These are phyloP conservation scores for Saccostrea cuccullata DNA, from an alignment of 1,140 invertebrate genomes.

Conservation along the genomic window DNA sequence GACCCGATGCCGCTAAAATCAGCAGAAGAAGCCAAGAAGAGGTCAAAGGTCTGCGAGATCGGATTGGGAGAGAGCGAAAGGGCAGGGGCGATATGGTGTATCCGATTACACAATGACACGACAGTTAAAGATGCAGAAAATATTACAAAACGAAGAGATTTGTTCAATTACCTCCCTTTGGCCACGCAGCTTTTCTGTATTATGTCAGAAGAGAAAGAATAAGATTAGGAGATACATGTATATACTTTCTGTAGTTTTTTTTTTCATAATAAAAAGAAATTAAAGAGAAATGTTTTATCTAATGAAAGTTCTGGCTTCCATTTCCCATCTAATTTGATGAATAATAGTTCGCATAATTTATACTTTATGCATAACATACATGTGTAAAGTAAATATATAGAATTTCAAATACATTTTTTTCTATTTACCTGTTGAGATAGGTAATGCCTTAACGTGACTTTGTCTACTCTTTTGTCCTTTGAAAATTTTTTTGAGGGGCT, in stretches of 20 bases:
- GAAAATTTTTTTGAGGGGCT: neutral
- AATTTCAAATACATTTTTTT: too few species aligned
- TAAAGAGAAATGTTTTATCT: too few species aligned
- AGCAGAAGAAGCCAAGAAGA: neutral
- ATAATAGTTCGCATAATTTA: too few species aligned
- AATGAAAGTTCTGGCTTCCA: too few species aligned
- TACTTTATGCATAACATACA: too few species aligned
- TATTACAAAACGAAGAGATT: neutral
- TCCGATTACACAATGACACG: neutral
- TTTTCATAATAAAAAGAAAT: neutral
- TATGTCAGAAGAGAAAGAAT: too few species aligned
- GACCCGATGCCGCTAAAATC: conserved; percentile 28
- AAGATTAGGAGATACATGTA: too few species aligned
- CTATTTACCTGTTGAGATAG: too few species aligned
- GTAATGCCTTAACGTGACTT: too few species aligned
- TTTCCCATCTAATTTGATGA: too few species aligned
- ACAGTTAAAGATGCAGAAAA: neutral
- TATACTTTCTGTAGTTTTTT: neutral
- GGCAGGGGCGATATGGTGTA: neutral
- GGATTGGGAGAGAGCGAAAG: neutral
- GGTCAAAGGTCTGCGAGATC: neutral
- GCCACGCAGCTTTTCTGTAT: neutral
- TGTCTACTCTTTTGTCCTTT: neutral
- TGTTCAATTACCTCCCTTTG: conserved; percentile 25
- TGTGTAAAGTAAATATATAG: too few species aligned